Conservation (phyloP, 2,888 invertebrate species). For the Epinotia bilunana region DNA sequence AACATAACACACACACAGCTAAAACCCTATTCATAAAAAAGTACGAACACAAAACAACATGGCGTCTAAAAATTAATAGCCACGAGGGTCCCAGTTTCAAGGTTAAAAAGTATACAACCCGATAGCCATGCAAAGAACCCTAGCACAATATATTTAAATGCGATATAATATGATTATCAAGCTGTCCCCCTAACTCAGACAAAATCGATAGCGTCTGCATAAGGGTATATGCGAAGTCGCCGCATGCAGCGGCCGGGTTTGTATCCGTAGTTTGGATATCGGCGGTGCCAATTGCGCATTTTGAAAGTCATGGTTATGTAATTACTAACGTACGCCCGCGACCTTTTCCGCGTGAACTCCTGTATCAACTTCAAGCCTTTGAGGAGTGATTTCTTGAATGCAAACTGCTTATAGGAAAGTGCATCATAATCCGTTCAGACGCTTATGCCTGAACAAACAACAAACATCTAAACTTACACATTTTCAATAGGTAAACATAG, state of each 20-base stretch:
- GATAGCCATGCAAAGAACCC: conserved; percentile 59
- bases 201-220: conserved; percentile 83
- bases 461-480: no score
- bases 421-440: no score
- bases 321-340: no score
- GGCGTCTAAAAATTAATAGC: conserved; percentile 50
- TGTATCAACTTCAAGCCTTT: no score
- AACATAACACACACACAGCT: conserved; percentile 21
- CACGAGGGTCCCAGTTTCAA: conserved; percentile 60
- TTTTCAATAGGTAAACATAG: no score
- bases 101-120: conserved; percentile 57
- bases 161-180: conserved; percentile 81
- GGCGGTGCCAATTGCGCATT: not conserved
- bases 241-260: conserved; percentile 53
- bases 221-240: conserved; percentile 70
- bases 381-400: no score
- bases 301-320: not conserved
- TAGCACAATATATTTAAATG: conserved; percentile 75
- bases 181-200: conserved; percentile 83
- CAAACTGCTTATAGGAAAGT: no score
- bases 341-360: no score
- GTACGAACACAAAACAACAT: conserved; percentile 37
- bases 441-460: no score
- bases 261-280: conserved; percentile 6
- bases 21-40: conserved; percentile 25